Evolutionary conservation across 64 coral and sea anemone species (phyloP).

Genomic region (Dendrophyllia cribrosa): DNA sequence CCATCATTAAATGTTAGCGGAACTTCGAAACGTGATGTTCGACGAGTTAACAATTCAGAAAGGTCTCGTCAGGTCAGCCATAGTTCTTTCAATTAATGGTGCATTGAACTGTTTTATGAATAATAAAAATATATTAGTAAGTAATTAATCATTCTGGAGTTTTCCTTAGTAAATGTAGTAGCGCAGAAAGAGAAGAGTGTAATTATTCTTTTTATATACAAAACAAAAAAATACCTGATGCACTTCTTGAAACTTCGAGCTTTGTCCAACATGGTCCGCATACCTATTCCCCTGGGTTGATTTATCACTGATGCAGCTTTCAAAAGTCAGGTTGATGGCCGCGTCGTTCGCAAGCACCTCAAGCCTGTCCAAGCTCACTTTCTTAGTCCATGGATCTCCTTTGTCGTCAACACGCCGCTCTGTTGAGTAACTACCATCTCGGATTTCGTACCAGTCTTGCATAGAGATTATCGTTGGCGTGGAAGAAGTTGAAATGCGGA

Average conservation of each 20-base stretch:
- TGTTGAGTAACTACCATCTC: background rate
- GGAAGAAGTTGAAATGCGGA: background rate
- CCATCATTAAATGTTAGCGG: too few relatives aligned
- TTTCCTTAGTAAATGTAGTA: too few relatives aligned
- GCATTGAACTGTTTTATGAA: too few relatives aligned
- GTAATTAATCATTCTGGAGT: too few relatives aligned
- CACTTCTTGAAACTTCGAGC: slow-evolving; percentile 15
- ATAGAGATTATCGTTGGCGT: background rate
- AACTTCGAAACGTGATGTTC: too few relatives aligned
- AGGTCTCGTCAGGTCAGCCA: too few relatives aligned
- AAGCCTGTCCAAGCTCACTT: background rate
- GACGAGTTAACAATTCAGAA: too few relatives aligned
- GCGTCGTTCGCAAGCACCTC: background rate
- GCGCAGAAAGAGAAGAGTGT: too few relatives aligned
- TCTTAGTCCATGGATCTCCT: background rate
- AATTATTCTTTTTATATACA: too few relatives aligned
- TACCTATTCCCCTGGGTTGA: background rate
- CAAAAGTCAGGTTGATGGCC: background rate
- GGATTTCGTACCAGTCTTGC: background rate
- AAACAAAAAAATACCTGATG: background rate
- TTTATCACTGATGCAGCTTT: background rate
- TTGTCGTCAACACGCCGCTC: background rate
- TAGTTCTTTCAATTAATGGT: too few relatives aligned
- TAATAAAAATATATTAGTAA: too few relatives aligned
- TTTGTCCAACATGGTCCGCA: background rate